A percentile compares a stretch with the other conserved stretches of the same genome.
Evolutionary conservation across 2,797 vertebrate species (phyloP).

Genomic region (Lagocephalus sceleratus): DNA sequence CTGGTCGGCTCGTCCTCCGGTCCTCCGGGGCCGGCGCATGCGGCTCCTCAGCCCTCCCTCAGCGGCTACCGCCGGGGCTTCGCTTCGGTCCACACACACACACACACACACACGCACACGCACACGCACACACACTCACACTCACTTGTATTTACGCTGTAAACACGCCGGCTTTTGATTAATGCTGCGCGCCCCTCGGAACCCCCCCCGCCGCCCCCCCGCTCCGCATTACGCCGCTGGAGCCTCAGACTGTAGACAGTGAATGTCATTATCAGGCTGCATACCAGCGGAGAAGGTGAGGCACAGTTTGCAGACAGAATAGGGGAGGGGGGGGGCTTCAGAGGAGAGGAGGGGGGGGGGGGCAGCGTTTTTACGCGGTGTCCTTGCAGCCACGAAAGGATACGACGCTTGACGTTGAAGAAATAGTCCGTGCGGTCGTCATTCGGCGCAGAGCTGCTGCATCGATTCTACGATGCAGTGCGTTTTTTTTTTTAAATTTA

Average conservation of each 20-base stretch:
- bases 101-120: not conserved
- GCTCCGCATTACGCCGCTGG: not conserved
- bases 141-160: not conserved
- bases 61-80: not conserved
- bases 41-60: not conserved
- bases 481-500: not conserved
- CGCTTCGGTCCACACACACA: not conserved
- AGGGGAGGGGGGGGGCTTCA: conserved; percentile 17
- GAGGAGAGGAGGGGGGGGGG: conserved; percentile 23
- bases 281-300: conserved; percentile 65
- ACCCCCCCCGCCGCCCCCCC: not conserved
- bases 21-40: conserved; percentile 3
- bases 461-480: not conserved
- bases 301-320: conserved; percentile 53
- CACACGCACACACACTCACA: not conserved
- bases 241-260: conserved; percentile 56
- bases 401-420: not conserved
- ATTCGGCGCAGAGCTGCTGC: not conserved
- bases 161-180: not conserved
- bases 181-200: not conserved
- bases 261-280: conserved; percentile 83
- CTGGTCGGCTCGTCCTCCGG: not conserved
- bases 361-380: conserved; percentile 54
- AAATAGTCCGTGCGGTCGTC: not conserved
- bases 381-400: conserved; percentile 62